Base-by-base conservation (phyloP, 2,113 vertebrate genomes). In the Microcebus jonahi region DNA sequence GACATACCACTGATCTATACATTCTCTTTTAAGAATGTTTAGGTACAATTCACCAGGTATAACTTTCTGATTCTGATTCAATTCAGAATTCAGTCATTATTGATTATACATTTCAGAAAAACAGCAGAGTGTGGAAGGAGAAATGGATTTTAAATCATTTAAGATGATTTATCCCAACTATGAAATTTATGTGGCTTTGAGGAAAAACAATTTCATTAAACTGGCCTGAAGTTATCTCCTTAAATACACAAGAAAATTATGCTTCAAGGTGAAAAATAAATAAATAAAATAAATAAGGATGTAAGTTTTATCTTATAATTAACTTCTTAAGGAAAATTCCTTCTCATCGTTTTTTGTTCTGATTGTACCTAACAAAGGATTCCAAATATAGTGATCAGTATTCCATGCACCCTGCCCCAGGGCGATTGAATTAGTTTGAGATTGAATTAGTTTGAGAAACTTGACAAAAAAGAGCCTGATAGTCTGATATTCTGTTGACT, bases 11-110 rank as follows among this genome's bases (percentile, higher is more conserved):
- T 80, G 53, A 68, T 83, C 76, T 91, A n/a, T 29, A n/a, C n/a
- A 45, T 91, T 97, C 76, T 67, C 50, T 79, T 68, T 97, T 55
- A 89, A 83, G 50, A 94, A 94, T 93, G 94, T 91, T 94, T 93
- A 77, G 42, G 39, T 68, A 86, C 76, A 80, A 1, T 88, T 95
- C 50, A 86, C 36, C 14, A 73, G 50, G 61, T 5, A 18, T 80
- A 65, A 63, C n/a, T 92, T 88, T 82, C 68, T 75, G 36, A 88
- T 94, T 94, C 88, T 94, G 68, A 87, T 93, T 97, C 68, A 90
- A 2, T 93, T 87, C 86, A 86, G 36, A 94, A 97, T 86, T 91
- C 65, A 91, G 91, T 93, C 89, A 71, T 76, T 95, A 88, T 67
- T 90, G 75, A 95, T 67, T 95, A 25, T 55, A 23, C 53, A 76